Evolutionary conservation across 2,797 vertebrate species (phyloP).

Genomic region (Buceros bicornis): DNA sequence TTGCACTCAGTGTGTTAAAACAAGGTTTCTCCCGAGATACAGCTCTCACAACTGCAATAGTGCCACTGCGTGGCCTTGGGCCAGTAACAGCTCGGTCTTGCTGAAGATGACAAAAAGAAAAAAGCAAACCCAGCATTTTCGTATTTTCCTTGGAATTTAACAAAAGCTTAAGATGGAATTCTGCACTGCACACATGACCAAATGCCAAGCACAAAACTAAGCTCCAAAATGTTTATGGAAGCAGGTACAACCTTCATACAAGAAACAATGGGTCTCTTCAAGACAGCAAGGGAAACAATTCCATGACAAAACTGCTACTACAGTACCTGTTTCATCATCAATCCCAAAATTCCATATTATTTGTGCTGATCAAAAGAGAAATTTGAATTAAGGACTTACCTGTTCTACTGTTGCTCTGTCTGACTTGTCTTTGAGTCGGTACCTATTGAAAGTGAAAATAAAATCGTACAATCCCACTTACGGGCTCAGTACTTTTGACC

Average conservation of each 20-base stretch:
- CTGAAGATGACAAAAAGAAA: background rate
- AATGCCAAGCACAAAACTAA: background rate
- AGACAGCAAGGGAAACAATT: background rate
- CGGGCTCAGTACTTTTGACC: background rate
- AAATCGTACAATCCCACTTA: background rate
- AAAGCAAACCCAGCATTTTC: background rate
- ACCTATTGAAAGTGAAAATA: constrained; percentile 80
- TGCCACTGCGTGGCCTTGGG: background rate
- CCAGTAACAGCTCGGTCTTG: background rate
- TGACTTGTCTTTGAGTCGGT: constrained; percentile 94
- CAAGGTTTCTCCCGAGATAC: background rate
- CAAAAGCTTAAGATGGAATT: background rate
- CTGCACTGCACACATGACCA: background rate
- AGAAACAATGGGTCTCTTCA: background rate
- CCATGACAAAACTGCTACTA: background rate
- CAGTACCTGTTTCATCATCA: background rate
- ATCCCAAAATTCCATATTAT: background rate
- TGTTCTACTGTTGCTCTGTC: constrained; percentile 97
- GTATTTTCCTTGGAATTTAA: background rate
- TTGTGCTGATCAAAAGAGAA: background rate
- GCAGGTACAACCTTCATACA: background rate
- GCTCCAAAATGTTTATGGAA: background rate
- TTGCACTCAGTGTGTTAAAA: background rate
- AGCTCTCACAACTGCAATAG: background rate
- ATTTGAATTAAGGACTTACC: constrained; percentile 72